Base-by-base conservation (phyloP, 1,140 invertebrate genomes). In the Araneus ventricosus region DNA sequence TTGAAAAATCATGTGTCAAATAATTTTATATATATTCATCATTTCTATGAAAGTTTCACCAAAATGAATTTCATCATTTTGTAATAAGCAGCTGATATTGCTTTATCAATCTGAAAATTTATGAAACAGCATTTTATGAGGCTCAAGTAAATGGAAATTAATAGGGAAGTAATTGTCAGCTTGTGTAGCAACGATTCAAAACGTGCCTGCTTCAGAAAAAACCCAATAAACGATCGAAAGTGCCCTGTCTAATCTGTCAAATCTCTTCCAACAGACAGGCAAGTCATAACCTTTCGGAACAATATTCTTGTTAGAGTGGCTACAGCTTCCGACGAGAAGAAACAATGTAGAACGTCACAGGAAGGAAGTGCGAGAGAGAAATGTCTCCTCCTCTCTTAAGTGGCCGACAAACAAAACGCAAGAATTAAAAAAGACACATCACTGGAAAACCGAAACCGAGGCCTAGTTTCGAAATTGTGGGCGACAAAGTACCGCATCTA, bases 371-470 rank as follows among this genome's bases (percentile, higher is more conserved):
- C 22, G 87, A 88, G 37, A 88, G 61, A 37, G 70, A 37, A 37
- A 20, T 8, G 70, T 75, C 70, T 75, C 70, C 67, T n/a, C 30
- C 37, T 75, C 70, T 75, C 70, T 75, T n/a, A n/a, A n/a, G 5
- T 22, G 45, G 84, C 84, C 45, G 84, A 86, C 84, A 61, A 45
- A 86, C 52, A 86, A 59, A 86, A 84, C n/a, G 84, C 52, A 86
- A 59, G 84, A 86, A 86, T 59, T 59, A 59, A 86, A n/a, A n/a
- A 86, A 59, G 52, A 59, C 41, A 86, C 52, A 86, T 34, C 20
- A 59, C 61, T 59, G 52, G 27, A 57, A 59, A 86, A 86, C 30
- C 84, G 52, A 86, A 52, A 86, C 52, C 7, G 41, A 86, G 52
- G 24, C 84, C 41, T 10, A 57, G 84, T 86, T 86, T 86, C 84